phyloP scores from a whole-genome alignment of 2,888 invertebrate genomes.

The Scrobipalpa costella region DNA sequence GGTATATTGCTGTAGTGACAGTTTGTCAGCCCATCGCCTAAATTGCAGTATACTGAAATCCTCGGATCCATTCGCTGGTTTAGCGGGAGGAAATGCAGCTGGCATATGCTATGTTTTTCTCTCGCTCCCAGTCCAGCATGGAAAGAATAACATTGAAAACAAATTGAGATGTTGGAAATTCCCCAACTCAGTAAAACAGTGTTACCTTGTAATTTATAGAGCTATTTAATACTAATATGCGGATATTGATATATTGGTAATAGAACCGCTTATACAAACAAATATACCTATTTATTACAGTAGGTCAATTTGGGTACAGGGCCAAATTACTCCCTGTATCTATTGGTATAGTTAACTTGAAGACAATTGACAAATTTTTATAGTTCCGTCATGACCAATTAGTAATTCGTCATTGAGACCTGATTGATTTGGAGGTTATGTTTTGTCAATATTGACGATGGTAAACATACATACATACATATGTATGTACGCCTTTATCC shows the following conservation, averaged over 20 bases:
- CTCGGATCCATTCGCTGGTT: no score
- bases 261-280: background rate
- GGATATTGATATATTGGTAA: constrained; percentile 4
- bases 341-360: background rate
- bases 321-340: background rate
- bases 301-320: background rate
- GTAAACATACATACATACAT: no score
- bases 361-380: background rate
- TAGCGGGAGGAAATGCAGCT: no score
- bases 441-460: background rate
- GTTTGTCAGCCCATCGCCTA: no score
- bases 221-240: background rate
- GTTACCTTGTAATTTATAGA: constrained; percentile 14
- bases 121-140: no score
- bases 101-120: no score
- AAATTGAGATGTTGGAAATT: background rate
- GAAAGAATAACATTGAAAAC: background rate
- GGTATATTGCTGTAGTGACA: no score
- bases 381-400: background rate
- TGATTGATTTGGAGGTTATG: background rate
- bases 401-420: background rate
- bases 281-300: background rate
- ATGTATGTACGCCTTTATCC: background rate
- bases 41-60: no score
- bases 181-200: background rate